These are phyloP conservation scores for Phocoena sinus DNA, from an alignment of 2,113 vertebrate genomes.

Conservation along the genomic window DNA sequence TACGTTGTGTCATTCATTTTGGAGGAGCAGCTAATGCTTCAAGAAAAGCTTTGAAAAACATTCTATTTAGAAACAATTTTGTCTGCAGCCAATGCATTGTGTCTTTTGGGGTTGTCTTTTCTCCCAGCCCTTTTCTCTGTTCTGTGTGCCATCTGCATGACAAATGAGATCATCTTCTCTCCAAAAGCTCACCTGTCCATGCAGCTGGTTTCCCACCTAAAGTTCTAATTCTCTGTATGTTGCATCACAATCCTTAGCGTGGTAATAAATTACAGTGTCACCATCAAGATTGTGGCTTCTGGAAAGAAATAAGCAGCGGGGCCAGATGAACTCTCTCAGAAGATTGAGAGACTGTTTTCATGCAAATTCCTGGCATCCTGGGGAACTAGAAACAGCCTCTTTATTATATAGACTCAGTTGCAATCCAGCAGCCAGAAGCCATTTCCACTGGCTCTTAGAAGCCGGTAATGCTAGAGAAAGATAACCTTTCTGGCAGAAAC, in stretches of 20 bases:
- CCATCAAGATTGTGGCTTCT: slow-evolving; percentile 55
- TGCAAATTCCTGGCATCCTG: slow-evolving; percentile 56
- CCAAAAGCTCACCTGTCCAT: neutral
- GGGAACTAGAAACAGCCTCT: slow-evolving; percentile 33
- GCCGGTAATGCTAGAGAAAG: neutral
- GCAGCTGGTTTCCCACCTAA: slow-evolving; percentile 13
- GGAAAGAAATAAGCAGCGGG: slow-evolving; percentile 40
- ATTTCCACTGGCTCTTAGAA: slow-evolving; percentile 40
- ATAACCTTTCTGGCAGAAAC: slow-evolving; percentile 39
- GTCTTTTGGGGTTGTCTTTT: slow-evolving; percentile 26
- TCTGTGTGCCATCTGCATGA: slow-evolving; percentile 47
- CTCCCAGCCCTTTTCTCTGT: slow-evolving; percentile 38
- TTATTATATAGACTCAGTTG: slow-evolving; percentile 41
- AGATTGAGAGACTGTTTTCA: slow-evolving; percentile 56
- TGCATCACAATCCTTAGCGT: slow-evolving; percentile 41
- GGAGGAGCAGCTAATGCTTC: slow-evolving; percentile 70
- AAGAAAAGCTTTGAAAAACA: slow-evolving; percentile 67
- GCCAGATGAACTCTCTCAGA: slow-evolving; percentile 48
- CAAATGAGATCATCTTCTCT: slow-evolving; percentile 44
- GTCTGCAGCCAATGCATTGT: neutral
- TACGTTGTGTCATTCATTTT: slow-evolving; percentile 75
- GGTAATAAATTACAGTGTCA: slow-evolving; percentile 60
- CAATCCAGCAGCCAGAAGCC: slow-evolving; percentile 21
- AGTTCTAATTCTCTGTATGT: slow-evolving; percentile 27
- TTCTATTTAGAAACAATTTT: slow-evolving; percentile 68